Evolutionary conservation across 2,888 invertebrate genomes (phyloP).

Genomic region (Andrena trimmerana): DNA sequence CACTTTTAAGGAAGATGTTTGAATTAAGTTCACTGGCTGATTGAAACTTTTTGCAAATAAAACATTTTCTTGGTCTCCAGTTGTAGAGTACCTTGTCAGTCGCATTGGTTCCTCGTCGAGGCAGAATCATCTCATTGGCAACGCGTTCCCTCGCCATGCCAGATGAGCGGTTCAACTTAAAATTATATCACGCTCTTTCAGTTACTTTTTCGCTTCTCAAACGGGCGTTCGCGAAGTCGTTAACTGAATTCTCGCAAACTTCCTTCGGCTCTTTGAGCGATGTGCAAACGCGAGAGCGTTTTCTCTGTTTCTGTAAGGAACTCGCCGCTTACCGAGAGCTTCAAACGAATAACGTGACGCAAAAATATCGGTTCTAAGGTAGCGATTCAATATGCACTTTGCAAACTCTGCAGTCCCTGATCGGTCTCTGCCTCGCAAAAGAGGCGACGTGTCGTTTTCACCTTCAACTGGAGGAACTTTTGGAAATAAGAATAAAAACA

Average conservation of each 20-base stretch:
- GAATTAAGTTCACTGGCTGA: neutral
- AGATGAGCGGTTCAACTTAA: neutral
- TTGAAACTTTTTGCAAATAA: no score
- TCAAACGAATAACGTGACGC: conserved; percentile 16
- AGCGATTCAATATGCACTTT: conserved; percentile 4
- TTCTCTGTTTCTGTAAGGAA: conserved; percentile 10
- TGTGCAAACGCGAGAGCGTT: conserved; percentile 20
- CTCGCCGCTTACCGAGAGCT: neutral
- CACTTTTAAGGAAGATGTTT: neutral
- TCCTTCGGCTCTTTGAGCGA: conserved; percentile 1
- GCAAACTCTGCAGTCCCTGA: neutral
- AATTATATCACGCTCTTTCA: conserved; percentile 2
- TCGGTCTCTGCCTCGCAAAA: neutral
- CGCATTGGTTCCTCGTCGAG: neutral
- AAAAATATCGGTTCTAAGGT: conserved; percentile 10
- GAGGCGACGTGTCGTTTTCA: neutral
- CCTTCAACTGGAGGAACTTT: neutral
- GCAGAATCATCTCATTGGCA: neutral
- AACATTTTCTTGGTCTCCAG: neutral
- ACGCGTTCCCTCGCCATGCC: neutral
- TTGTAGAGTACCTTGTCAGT: neutral
- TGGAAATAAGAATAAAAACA: neutral
- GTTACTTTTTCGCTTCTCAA: neutral
- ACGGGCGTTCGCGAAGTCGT: neutral
- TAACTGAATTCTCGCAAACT: conserved; percentile 4